Base-by-base conservation (phyloP, 2,888 invertebrate species). In the Ferrisia virgata region DNA sequence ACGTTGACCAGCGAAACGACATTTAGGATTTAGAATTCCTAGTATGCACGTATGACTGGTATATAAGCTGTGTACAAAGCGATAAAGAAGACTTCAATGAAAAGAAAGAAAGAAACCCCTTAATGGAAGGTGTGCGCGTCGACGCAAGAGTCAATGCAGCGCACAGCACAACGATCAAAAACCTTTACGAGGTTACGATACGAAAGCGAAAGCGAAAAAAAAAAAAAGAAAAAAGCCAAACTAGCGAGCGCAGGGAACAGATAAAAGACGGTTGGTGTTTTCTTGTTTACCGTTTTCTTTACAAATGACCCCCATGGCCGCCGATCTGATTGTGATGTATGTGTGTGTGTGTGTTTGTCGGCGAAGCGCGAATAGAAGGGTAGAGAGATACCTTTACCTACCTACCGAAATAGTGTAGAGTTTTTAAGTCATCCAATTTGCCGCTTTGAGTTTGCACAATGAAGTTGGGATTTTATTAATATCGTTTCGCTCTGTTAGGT, bases 381-480 rank as follows among this genome's bases (percentile, higher is more conserved):
- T 64, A 28, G 31, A 13, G 22, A 22, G 47, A 53, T 31, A 33
- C n/a, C n/a, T n/a, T n/a, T n/a, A n/a, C n/a, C n/a, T n/a, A n/a
- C n/a, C n/a, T n/a, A n/a, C n/a, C n/a, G n/a, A n/a, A n/a, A n/a
- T n/a, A n/a, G n/a, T n/a, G n/a, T n/a, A n/a, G n/a, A n/a, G 31
- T 64, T 36, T 25, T 72, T 13, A 36, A 82, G 82, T 82, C 82
- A 82, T 82, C 69, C 82, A 82, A 82, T 82, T 82, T 82, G 69
- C 64, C 82, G 82, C 82, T 40, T 82, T 40, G 82, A 31, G 64
- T 82, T 82, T n/a, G 82, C 69, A 82, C 82, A 82, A 82, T 82
- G 64, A 64, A 36, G 25, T 22, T 64, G 47, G 13, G 31, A 80
- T 80, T 80, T 80, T 80, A 80, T 80, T 80, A 80, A 80, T 80